These are phyloP conservation scores for Enhydra lutris DNA, from an alignment of 2,113 vertebrate genomes.

Conservation along the genomic window DNA sequence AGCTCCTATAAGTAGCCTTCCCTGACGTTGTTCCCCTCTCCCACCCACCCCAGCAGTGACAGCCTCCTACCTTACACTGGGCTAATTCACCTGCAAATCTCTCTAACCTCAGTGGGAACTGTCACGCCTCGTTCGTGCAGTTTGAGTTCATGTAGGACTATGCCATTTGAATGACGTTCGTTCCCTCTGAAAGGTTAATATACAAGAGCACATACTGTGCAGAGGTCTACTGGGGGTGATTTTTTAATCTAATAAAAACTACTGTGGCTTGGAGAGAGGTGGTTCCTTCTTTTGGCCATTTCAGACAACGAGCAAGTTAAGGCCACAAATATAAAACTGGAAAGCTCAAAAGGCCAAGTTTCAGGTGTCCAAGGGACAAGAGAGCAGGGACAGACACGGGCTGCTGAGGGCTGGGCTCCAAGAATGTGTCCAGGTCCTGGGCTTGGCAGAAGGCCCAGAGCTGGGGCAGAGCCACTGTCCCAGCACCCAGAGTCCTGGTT, in stretches of 20 bases:
- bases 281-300: not conserved
- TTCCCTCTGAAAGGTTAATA: not conserved
- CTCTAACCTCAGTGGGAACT: not conserved
- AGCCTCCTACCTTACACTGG: not conserved
- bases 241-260: not conserved
- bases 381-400: not conserved
- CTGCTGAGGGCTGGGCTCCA: not conserved
- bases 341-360: not conserved
- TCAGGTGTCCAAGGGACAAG: not conserved
- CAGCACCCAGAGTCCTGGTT: not conserved
- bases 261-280: not conserved
- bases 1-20: not conserved
- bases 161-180: not conserved
- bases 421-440: not conserved
- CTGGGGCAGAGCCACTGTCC: not conserved
- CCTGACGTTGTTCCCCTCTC: no score
- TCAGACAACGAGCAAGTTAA: not conserved
- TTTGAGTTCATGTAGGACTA: not conserved
- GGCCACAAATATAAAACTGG: not conserved
- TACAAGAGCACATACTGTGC: not conserved
- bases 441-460: not conserved
- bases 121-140: not conserved
- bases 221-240: not conserved
- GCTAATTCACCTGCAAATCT: not conserved
- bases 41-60: not conserved